Percentiles rank a stretch among this genome's conserved stretches.
phyloP scores from a whole-genome alignment of 2,797 vertebrate species.

The Enteromius mattozi region DNA sequence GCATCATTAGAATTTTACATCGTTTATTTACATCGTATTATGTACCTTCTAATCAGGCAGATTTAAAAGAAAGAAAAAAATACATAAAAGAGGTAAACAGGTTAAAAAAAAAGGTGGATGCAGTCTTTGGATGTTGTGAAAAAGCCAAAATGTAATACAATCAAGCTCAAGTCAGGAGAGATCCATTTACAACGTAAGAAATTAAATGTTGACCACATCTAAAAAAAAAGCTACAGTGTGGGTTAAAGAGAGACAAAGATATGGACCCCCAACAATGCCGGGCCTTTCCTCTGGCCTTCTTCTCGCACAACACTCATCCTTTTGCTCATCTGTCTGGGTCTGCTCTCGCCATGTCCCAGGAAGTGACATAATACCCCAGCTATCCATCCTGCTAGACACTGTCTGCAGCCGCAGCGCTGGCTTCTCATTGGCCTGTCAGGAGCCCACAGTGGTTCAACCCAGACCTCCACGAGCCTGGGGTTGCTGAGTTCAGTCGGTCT shows the following conservation, averaged over 20 bases:
- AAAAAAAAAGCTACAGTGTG: background rate
- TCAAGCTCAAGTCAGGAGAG: background rate
- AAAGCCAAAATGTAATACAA: background rate
- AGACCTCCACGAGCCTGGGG: constrained; percentile 23
- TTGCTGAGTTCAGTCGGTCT: constrained; percentile 43
- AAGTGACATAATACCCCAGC: constrained; percentile 57
- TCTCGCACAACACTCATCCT: constrained; percentile 44
- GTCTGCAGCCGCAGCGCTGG: background rate
- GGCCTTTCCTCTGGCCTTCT: constrained; percentile 29
- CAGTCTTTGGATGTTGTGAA: background rate
- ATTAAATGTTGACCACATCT: background rate
- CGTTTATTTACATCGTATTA: too few relatives aligned
- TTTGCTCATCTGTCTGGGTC: constrained; percentile 57
- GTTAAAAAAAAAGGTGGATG: background rate
- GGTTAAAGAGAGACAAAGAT: background rate
- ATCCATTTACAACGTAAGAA: background rate
- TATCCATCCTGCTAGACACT: constrained; percentile 35
- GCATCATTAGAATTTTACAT: background rate
- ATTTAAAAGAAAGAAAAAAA: background rate
- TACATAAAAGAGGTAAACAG: background rate
- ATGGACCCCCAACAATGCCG: constrained; percentile 26
- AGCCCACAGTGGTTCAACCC: constrained; percentile 26
- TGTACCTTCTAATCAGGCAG: background rate
- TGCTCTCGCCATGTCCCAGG: constrained; percentile 52
- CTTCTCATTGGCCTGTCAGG: constrained; percentile 23